Evolutionary conservation across 2,113 vertebrate genomes (phyloP).

Genomic region (Pelvicachromis taeniatus): DNA sequence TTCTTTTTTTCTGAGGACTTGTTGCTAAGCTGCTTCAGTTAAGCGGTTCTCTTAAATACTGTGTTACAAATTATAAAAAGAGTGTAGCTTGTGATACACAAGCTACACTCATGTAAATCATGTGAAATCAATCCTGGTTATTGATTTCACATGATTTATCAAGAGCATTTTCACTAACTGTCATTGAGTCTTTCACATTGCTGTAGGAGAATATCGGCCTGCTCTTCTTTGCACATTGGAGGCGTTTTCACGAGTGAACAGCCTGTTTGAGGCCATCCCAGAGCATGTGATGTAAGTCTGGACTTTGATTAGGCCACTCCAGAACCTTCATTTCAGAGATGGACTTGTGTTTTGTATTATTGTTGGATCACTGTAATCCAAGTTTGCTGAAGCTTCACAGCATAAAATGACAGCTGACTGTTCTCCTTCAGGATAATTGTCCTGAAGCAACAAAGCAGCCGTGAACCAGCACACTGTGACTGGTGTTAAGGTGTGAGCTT

Average conservation of each 20-base stretch:
- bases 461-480: background rate
- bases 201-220: background rate
- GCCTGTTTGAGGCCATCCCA: background rate
- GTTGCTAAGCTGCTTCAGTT: too few species aligned
- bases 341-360: background rate
- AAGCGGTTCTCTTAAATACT: too few species aligned
- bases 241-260: background rate
- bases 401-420: background rate
- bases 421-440: background rate
- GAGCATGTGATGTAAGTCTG: background rate
- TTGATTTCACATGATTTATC: background rate
- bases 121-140: too few species aligned
- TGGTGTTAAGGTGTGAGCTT: background rate
- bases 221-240: background rate
- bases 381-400: background rate
- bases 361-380: background rate
- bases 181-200: rapidly evolving
- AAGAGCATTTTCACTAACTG: background rate
- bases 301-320: background rate
- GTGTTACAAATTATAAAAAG: too few species aligned
- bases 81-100: too few species aligned
- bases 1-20: too few species aligned
- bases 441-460: background rate
- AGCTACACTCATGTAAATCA: too few species aligned
- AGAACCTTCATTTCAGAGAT: background rate